These are phyloP conservation scores for Porites australiensis DNA, from an alignment of 64 coral and sea anemone genomes.

Conservation along the genomic window DNA sequence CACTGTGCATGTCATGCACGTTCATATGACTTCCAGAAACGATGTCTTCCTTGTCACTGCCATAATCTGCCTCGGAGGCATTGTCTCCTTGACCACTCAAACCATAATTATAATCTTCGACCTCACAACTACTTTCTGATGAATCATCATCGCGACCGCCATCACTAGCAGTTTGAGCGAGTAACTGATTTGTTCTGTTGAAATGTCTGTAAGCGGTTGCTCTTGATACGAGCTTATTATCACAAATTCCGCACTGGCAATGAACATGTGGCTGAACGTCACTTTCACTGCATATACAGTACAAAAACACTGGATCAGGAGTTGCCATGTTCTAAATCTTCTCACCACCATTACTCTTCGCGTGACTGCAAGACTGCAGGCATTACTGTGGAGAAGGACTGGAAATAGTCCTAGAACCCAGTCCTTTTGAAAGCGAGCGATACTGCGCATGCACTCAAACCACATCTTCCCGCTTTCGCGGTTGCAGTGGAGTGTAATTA, in stretches of 20 bases:
- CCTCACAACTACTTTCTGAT: neutral
- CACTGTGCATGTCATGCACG: neutral
- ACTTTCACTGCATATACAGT: constrained; percentile 6
- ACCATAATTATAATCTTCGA: neutral
- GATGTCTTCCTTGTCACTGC: no score
- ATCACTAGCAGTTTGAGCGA: no score
- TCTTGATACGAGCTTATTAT: neutral
- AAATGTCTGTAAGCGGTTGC: constrained; percentile 17
- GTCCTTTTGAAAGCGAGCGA: neutral
- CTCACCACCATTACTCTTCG: no score
- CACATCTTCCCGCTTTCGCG: neutral
- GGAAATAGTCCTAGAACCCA: neutral
- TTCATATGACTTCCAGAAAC: neutral
- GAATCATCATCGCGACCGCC: neutral
- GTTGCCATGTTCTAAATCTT: no score
- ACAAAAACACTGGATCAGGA: neutral
- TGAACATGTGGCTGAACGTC: neutral
- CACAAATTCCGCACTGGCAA: constrained; percentile 15
- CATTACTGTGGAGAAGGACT: constrained; percentile 4
- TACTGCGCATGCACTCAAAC: constrained; percentile 3
- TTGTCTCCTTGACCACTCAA: no score
- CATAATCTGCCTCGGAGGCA: no score
- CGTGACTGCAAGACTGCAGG: no score
- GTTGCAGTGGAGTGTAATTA: no score
- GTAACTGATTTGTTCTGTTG: constrained; percentile 10